phyloP scores from a whole-genome alignment of 53 echinoderm and acorn worm species.

The Patiria pectinifera region DNA sequence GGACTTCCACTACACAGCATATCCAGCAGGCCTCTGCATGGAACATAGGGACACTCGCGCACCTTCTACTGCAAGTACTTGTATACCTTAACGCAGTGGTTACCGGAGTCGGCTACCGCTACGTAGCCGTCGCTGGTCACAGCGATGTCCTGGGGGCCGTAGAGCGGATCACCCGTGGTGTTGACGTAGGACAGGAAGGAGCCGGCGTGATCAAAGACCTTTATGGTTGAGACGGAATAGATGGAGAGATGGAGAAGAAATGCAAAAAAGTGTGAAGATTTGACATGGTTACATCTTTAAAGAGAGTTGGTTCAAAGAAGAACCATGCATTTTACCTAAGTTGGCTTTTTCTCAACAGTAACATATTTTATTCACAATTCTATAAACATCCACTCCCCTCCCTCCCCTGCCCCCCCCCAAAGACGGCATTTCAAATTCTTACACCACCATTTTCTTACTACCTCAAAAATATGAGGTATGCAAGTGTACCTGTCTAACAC shows the following conservation, averaged over 20 bases:
- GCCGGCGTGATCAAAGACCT: constrained; percentile 96
- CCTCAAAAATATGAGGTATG: no score
- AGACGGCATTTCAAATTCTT: no score
- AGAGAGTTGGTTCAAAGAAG: no score
- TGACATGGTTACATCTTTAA: not conserved
- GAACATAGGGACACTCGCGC: constrained; percentile 97
- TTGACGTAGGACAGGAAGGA: constrained; percentile 98
- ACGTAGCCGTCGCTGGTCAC: constrained; percentile 97
- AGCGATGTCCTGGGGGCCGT: constrained; percentile 94
- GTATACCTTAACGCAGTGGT: constrained; percentile 99
- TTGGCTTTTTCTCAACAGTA: no score
- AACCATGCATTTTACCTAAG: no score
- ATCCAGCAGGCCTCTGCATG: constrained; percentile 94
- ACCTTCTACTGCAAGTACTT: constrained; percentile 99
- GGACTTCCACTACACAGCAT: constrained; percentile 61
- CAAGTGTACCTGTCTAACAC: no score
- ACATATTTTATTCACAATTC: no score
- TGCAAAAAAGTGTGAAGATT: not conserved
- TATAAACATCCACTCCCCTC: no score
- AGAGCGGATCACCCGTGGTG: constrained; percentile 96
- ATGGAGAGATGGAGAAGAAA: not conserved
- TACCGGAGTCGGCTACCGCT: constrained; percentile 98
- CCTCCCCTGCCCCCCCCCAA: no score
- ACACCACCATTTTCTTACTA: no score
- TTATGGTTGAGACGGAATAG: not conserved